Conservation (phyloP, 2,113 vertebrate species). For the Clarias macrocephalus region DNA sequence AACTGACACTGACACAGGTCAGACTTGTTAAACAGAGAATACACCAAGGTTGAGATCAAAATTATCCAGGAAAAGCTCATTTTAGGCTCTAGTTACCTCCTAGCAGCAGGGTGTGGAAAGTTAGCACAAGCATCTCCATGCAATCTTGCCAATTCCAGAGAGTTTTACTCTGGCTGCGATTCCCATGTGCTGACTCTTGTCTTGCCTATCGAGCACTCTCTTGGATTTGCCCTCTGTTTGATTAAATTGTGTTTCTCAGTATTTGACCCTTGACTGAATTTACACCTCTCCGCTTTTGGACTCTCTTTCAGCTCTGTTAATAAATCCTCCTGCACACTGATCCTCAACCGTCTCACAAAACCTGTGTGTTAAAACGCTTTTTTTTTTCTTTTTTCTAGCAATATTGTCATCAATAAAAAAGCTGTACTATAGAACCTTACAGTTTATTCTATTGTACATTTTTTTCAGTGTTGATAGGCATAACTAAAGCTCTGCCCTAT, state of each 20-base stretch:
- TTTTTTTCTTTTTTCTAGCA: not conserved
- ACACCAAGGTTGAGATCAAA: conserved; percentile 13
- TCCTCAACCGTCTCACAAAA: not conserved
- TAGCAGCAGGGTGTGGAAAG: not conserved
- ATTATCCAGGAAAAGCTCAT: not conserved
- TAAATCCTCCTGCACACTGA: not conserved
- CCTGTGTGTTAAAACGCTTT: too few species aligned
- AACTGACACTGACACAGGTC: conserved; percentile 29
- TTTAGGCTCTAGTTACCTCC: not conserved
- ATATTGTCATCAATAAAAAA: not conserved
- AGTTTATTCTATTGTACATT: not conserved
- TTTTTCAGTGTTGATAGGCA: not conserved
- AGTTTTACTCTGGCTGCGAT: not conserved
- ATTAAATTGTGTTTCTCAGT: conserved; percentile 11
- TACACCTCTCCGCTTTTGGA: not conserved
- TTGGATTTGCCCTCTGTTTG: not conserved
- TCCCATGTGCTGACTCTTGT: not conserved
- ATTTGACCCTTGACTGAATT: conserved; percentile 11
- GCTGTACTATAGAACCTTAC: not conserved
- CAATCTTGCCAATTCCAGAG: not conserved
- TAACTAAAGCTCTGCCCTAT: not conserved
- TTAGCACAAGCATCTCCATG: not conserved
- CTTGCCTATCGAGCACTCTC: not conserved
- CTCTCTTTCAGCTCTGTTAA: not conserved
- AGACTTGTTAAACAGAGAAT: conserved; percentile 25